Conservation (phyloP, 2,113 vertebrate species). For the Nipponia nippon region DNA sequence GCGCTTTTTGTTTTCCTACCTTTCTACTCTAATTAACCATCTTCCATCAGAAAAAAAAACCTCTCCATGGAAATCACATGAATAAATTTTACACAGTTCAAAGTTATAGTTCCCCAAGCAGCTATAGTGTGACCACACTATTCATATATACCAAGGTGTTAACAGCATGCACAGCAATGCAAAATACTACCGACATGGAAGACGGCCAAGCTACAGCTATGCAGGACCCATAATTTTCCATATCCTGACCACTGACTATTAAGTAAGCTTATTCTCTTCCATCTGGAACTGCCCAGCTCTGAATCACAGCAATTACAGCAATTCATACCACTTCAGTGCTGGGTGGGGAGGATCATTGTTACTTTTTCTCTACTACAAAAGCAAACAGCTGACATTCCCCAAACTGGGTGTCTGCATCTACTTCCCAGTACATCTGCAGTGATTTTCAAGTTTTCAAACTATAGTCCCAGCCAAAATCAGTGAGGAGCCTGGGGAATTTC, state of each 20-base stretch:
- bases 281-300: neutral
- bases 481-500: neutral
- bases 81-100: neutral
- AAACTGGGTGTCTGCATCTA: neutral
- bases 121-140: conserved; percentile 32
- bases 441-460: neutral
- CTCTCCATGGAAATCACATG: neutral
- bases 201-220: conserved; percentile 11
- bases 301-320: neutral
- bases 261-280: neutral
- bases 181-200: neutral
- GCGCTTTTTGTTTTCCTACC: neutral
- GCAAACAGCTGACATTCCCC: neutral
- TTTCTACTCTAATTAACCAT: neutral
- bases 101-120: conserved; percentile 42
- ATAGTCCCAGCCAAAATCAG: neutral
- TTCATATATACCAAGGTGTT: conserved; percentile 48
- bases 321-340: neutral
- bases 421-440: neutral
- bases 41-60: neutral
- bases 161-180: conserved; percentile 37
- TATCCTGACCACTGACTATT: neutral
- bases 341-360: neutral
- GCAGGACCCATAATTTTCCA: conserved; percentile 17
- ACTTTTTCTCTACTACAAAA: neutral